phyloP scores from a whole-genome alignment of 2,113 vertebrate species.

The Nibea coibor region DNA sequence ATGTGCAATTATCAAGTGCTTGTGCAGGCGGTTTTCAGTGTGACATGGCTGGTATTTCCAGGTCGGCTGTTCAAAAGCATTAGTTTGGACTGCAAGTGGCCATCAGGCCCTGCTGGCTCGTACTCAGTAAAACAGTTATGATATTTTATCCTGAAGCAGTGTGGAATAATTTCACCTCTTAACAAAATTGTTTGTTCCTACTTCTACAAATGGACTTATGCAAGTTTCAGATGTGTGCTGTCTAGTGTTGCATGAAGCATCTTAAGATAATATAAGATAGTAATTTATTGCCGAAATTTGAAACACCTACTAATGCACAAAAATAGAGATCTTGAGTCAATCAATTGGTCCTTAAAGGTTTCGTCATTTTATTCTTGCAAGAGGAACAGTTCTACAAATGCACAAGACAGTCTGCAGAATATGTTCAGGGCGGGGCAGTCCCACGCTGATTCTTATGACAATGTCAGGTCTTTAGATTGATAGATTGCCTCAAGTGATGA shows the following conservation, averaged over 20 bases:
- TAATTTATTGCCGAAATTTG: too few relatives aligned
- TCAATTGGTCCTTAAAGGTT: too few relatives aligned
- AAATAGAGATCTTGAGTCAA: too few relatives aligned
- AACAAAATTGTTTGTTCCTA: constrained; percentile 6
- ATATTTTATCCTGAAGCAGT: constrained; percentile 36
- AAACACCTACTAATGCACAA: too few relatives aligned
- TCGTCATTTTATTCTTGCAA: too few relatives aligned
- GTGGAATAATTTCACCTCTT: constrained; percentile 13
- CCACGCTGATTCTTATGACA: too few relatives aligned
- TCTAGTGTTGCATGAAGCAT: not conserved
- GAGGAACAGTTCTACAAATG: too few relatives aligned
- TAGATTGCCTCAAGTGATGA: not conserved
- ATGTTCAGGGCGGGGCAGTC: too few relatives aligned
- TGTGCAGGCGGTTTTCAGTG: constrained; percentile 34
- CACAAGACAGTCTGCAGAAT: too few relatives aligned
- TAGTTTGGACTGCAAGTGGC: constrained; percentile 44
- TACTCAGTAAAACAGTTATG: constrained; percentile 11
- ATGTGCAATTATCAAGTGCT: constrained; percentile 13
- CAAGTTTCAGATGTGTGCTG: not conserved
- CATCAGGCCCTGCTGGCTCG: constrained; percentile 36
- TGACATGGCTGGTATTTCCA: constrained; percentile 23
- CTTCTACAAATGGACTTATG: not conserved
- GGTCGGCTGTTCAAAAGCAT: constrained; percentile 40
- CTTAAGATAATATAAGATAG: too few relatives aligned
- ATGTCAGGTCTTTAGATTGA: not conserved